Conservation (phyloP, 35 echinoderm and acorn worm species). For the Lytechinus variegatus region DNA sequence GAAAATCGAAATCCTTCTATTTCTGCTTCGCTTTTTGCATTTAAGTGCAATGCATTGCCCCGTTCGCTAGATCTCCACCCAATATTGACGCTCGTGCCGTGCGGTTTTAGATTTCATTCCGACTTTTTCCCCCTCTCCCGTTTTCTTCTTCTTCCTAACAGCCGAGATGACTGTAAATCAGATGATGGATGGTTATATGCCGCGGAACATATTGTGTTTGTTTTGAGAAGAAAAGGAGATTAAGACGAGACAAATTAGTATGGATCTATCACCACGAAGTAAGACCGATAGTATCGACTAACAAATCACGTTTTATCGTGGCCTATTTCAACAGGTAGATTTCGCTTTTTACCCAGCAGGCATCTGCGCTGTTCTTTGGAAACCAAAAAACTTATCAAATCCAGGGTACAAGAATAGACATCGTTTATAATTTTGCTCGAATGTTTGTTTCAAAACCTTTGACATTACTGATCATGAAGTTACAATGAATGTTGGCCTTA, state of each 20-base stretch:
- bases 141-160: background rate
- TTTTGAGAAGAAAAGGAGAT: constrained; percentile 45
- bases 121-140: background rate
- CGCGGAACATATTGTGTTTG: constrained; percentile 54
- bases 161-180: background rate
- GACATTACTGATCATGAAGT: too few species aligned
- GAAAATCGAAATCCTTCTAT: background rate
- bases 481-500: too few species aligned
- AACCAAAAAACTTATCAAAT: background rate
- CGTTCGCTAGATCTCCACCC: background rate
- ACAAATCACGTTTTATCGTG: constrained; percentile 22
- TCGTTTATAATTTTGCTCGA: background rate
- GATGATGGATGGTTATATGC: constrained; percentile 34
- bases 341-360: background rate
- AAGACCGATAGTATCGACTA: constrained; percentile 25
- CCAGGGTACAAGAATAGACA: background rate
- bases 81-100: background rate
- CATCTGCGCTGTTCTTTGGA: background rate
- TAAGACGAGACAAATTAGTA: constrained; percentile 36
- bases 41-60: constrained; percentile 16
- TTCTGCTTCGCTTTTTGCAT: background rate
- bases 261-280: background rate
- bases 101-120: constrained; percentile 44
- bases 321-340: constrained; percentile 52
- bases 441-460: background rate